These are phyloP conservation scores for Drosophila rubida DNA, from an alignment of 2,888 invertebrate species.

Conservation along the genomic window DNA sequence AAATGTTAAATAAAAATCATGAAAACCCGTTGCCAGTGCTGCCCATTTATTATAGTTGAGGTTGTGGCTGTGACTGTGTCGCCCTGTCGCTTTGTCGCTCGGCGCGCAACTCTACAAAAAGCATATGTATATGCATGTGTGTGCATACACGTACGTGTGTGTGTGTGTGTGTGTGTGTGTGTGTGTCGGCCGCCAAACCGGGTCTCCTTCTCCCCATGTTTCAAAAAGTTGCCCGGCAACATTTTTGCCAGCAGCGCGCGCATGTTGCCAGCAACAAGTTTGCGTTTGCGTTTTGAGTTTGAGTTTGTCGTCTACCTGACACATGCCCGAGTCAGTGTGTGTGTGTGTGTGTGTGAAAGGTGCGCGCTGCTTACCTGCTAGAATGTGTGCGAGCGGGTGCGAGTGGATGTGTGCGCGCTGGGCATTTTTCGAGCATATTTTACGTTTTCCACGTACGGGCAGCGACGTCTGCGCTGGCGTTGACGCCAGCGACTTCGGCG, in stretches of 20 bases:
- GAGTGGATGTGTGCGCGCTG: slow-evolving; percentile 37
- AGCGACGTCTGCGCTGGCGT: slow-evolving; percentile 35
- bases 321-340: slow-evolving; percentile 26
- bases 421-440: slow-evolving; percentile 76
- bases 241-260: slow-evolving; percentile 71
- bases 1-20: slow-evolving; percentile 38
- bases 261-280: slow-evolving; percentile 79
- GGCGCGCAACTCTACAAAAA: slow-evolving; percentile 49
- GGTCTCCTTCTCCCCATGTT: slow-evolving; percentile 51
- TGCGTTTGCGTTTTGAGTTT: slow-evolving; percentile 24
- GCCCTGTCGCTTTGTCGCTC: slow-evolving; percentile 49
- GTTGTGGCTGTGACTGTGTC: slow-evolving; percentile 51
- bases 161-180: slow-evolving; percentile 5
- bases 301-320: slow-evolving; percentile 60
- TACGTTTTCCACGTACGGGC: slow-evolving; percentile 72
- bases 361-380: slow-evolving; percentile 48
- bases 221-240: slow-evolving; percentile 79
- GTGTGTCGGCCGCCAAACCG: slow-evolving; percentile 46
- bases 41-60: slow-evolving; percentile 53
- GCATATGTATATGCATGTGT: slow-evolving; percentile 4
- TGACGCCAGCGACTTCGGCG: slow-evolving; percentile 45
- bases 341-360: slow-evolving; percentile 41
- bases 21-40: slow-evolving; percentile 69
- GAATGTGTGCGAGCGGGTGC: slow-evolving; percentile 41
- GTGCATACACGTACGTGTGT: background rate